A percentile compares a stretch with the other conserved stretches of the same genome.
Evolutionary conservation across 1,140 invertebrate species (phyloP).

Genomic region (Solenopsis invicta): DNA sequence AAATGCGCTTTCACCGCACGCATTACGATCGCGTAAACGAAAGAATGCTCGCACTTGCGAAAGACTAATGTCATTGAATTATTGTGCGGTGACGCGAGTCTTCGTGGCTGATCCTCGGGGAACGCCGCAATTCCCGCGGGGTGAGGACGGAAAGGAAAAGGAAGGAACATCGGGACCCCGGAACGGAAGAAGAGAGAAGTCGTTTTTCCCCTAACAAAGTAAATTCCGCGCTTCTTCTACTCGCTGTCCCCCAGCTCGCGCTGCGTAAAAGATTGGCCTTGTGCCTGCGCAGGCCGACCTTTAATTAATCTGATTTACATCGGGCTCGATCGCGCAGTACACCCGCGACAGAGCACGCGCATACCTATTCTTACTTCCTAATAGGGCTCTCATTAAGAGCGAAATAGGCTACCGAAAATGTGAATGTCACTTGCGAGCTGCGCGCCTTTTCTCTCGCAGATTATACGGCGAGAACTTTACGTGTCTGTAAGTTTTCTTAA

Average conservation of each 20-base stretch:
- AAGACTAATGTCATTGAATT: slow-evolving; percentile 7
- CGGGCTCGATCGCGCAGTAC: slow-evolving; percentile 65
- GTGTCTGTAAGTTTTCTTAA: neutral
- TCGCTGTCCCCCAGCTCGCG: neutral
- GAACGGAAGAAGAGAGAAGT: slow-evolving; percentile 8
- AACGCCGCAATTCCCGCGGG: slow-evolving; percentile 18
- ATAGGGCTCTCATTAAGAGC: slow-evolving; percentile 81
- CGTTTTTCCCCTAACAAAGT: slow-evolving; percentile 25
- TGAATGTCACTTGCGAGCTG: neutral
- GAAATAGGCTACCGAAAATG: slow-evolving; percentile 69
- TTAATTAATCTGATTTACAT: slow-evolving; percentile 80
- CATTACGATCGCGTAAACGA: slow-evolving; percentile 41
- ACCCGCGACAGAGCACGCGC: slow-evolving; percentile 66
- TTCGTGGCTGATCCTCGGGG: slow-evolving; percentile 17
- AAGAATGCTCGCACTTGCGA: slow-evolving; percentile 16
- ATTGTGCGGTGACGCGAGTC: neutral
- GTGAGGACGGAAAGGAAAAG: neutral
- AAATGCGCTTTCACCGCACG: slow-evolving; percentile 9
- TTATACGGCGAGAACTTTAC: neutral
- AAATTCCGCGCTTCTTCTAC: slow-evolving; percentile 43
- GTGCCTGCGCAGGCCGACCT: slow-evolving; percentile 8
- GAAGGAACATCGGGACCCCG: neutral
- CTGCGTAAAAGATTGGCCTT: slow-evolving; percentile 42
- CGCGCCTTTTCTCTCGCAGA: neutral
- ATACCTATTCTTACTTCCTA: slow-evolving; percentile 78